Conservation (phyloP, 2,113 vertebrate genomes). For the Triplophysa dalaica region DNA sequence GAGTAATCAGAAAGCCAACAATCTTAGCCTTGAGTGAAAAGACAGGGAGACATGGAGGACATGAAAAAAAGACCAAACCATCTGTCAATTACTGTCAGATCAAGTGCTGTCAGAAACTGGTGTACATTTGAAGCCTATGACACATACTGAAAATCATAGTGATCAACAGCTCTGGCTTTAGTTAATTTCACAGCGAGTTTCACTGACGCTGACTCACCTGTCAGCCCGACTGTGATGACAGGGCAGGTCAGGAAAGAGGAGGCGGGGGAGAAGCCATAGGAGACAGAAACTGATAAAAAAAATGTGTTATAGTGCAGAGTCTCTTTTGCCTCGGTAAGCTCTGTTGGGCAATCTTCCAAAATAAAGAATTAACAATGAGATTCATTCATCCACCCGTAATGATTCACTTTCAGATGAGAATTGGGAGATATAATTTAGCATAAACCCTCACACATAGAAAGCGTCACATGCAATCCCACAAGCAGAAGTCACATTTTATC, state of each 20-base stretch:
- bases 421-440: constrained; percentile 8
- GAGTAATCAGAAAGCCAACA: constrained; percentile 18
- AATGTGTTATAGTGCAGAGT: constrained; percentile 23
- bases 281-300: constrained; percentile 29
- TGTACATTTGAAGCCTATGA: constrained; percentile 3
- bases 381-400: constrained; percentile 44
- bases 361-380: constrained; percentile 46
- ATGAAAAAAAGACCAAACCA: constrained; percentile 10
- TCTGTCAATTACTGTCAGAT: constrained; percentile 25
- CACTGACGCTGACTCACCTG: constrained; percentile 27
- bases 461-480: neutral
- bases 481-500: neutral
- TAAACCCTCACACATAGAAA: neutral
- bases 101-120: constrained; percentile 10
- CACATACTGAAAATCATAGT: constrained; percentile 21
- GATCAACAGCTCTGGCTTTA: constrained; percentile 5
- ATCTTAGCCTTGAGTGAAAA: constrained; percentile 11
- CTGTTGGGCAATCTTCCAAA: constrained; percentile 27
- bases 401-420: constrained; percentile 36
- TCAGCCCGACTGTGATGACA: constrained; percentile 30
- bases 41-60: constrained; percentile 2
- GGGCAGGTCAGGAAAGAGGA: constrained; percentile 35
- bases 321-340: constrained; percentile 15
- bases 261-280: constrained; percentile 16
- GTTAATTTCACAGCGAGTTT: constrained; percentile 29